These are phyloP conservation scores for Lepidotrigona ventralis DNA, from an alignment of 1,140 invertebrate species.

Conservation along the genomic window DNA sequence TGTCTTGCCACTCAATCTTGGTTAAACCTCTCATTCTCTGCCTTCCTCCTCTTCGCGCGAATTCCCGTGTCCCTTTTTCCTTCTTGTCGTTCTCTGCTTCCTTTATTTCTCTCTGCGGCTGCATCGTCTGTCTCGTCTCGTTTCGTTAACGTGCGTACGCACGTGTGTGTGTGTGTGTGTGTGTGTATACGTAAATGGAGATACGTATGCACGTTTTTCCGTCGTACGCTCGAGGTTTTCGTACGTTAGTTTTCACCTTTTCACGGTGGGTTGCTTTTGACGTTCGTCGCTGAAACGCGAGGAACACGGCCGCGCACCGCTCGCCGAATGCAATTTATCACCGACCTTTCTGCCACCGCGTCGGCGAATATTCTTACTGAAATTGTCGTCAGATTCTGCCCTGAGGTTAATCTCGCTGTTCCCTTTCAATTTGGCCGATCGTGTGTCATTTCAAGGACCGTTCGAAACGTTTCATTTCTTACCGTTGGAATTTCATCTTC, in stretches of 20 bases:
- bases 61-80: neutral
- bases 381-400: neutral
- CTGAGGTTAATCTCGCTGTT: neutral
- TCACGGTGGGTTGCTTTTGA: constrained; percentile 15
- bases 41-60: neutral
- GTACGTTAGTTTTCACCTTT: constrained; percentile 29
- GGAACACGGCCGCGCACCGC: neutral
- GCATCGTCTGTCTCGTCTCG: constrained; percentile 13
- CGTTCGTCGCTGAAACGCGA: constrained; percentile 8
- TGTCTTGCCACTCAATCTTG: constrained; percentile 68
- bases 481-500: too few relatives aligned
- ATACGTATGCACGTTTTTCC: neutral
- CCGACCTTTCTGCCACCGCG: neutral
- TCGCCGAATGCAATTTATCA: constrained; percentile 38
- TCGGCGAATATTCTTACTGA: neutral
- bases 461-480: too few relatives aligned
- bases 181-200: neutral
- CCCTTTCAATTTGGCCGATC: too few relatives aligned
- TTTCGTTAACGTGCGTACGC: neutral
- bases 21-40: constrained; percentile 58
- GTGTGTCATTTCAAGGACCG: too few relatives aligned
- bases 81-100: neutral
- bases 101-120: neutral
- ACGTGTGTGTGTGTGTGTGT: neutral
- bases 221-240: neutral